Percentiles rank a stretch among this genome's conserved stretches.
Conservation (phyloP, 2,113 vertebrate genomes). For the Microcebus jonahi region DNA sequence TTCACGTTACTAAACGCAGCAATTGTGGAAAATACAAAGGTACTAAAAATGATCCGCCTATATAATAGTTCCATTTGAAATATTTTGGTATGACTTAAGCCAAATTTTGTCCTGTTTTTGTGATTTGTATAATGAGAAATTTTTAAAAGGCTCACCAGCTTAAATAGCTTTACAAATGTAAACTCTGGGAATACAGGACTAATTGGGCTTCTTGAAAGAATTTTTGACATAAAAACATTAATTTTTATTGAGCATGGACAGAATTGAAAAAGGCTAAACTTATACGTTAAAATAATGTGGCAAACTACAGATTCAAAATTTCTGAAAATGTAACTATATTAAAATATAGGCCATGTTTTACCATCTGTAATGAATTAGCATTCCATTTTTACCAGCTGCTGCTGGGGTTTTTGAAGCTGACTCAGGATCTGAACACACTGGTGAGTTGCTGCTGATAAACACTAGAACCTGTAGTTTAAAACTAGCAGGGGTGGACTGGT, state of each 20-base stretch:
- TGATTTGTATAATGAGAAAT: constrained; percentile 43
- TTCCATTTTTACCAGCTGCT: constrained; percentile 85
- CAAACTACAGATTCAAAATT: constrained; percentile 67
- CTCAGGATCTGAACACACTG: constrained; percentile 78
- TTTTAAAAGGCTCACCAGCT: constrained; percentile 40
- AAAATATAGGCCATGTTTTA: constrained; percentile 75
- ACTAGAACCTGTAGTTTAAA: constrained; percentile 68
- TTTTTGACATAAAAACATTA: constrained; percentile 69
- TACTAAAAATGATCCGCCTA: not conserved
- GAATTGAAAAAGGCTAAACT: constrained; percentile 64
- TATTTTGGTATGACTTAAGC: not conserved
- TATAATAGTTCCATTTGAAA: constrained; percentile 13
- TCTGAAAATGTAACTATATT: constrained; percentile 78
- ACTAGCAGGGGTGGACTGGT: constrained; percentile 42
- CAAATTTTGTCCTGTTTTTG: constrained; percentile 35
- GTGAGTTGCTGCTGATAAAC: constrained; percentile 73
- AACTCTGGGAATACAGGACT: constrained; percentile 42
- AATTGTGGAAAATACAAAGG: constrained; percentile 12
- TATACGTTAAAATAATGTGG: constrained; percentile 73
- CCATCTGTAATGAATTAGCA: constrained; percentile 84
- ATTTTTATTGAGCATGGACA: constrained; percentile 63
- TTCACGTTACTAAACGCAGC: constrained; percentile 10
- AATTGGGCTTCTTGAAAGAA: constrained; percentile 63
- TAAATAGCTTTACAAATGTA: constrained; percentile 60
- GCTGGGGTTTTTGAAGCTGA: constrained; percentile 81